Base-by-base conservation (phyloP, 1,140 invertebrate species). In the Orchestia grillus region DNA sequence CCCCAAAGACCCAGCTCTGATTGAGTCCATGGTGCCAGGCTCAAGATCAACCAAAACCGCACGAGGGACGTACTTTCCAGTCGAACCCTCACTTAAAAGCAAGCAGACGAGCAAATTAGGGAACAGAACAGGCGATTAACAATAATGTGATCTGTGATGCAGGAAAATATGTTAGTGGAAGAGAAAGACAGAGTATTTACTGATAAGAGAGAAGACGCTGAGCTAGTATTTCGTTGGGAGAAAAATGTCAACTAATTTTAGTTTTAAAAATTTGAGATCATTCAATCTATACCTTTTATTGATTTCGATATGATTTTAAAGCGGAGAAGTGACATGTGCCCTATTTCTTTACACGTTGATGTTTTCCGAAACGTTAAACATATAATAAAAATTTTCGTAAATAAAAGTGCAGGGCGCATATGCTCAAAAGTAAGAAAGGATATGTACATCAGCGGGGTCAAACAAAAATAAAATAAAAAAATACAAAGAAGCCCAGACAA, bases 11-110 rank as follows among this genome's bases (percentile, higher is more conserved):
- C 98, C 98, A 41, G 98, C 98, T 95, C 98, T 97, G 44, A 98
- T 98, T 23, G 98, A 98, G 97, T 98, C 98, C 98, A 98, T 98
- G 40, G 98, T 98, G 88, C 98, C 98, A 19, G 98, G 98, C 97
- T 99, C 99, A 97, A 99, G 97, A 97, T 99, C 99, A 91, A 99
- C 98, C 23, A 99, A 98, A 96, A 99, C 98, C 95, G 99, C 44
- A 97, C 97, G 97, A 96, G 97, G 97, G 98, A 98, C 96, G 88
- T 90, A 90, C 88, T 90, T 90, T 41, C 88, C 88, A 42, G 88
- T 90, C 88, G 88, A 42, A 44, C 88, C 88, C 88, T 90, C 88
- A 44, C 88, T 90, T 90, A 42, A 90, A 90, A 44, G 41, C 88
- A 90, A 90, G 88, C 88, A 90, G 28, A 90, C 88, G 42, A 90